phyloP scores from a whole-genome alignment of 2,888 invertebrate species.

The Dermolepida albohirtum region DNA sequence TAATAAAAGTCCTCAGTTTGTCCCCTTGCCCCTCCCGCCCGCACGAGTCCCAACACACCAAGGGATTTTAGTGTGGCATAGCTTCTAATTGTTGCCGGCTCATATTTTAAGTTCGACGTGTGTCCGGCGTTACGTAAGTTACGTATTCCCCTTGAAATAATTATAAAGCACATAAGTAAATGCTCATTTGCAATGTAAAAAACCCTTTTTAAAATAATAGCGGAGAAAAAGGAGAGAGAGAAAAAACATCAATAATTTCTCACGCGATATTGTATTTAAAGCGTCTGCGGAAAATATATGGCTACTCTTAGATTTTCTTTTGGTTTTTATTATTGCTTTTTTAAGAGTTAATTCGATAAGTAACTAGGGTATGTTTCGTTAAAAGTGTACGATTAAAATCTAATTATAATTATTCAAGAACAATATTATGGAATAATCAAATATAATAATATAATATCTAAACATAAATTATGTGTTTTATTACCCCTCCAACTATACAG shows the following conservation, averaged over 20 bases:
- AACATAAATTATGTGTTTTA: no score
- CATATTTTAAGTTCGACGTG: not conserved
- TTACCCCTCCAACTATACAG: no score
- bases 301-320: no score
- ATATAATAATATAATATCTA: no score
- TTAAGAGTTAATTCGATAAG: no score
- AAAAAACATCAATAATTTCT: slow-evolving; percentile 4
- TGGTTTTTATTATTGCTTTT: no score
- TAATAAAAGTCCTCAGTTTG: slow-evolving; percentile 5
- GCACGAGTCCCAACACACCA: no score
- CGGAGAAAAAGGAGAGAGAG: not conserved
- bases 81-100: slow-evolving; percentile 4
- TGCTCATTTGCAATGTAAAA: slow-evolving; percentile 28
- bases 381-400: no score
- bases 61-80: not conserved
- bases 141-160: slow-evolving; percentile 10
- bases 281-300: not conserved
- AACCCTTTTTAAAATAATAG: slow-evolving; percentile 2
- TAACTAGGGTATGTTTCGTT: no score
- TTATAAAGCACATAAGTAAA: slow-evolving; percentile 18
- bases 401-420: no score
- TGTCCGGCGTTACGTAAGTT: not conserved
- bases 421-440: no score
- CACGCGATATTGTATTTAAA: slow-evolving; percentile 25
- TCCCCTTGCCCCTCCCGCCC: no score